Evolutionary conservation across 2,888 invertebrate genomes (phyloP).

Genomic region (Acanthosepion esculentum): DNA sequence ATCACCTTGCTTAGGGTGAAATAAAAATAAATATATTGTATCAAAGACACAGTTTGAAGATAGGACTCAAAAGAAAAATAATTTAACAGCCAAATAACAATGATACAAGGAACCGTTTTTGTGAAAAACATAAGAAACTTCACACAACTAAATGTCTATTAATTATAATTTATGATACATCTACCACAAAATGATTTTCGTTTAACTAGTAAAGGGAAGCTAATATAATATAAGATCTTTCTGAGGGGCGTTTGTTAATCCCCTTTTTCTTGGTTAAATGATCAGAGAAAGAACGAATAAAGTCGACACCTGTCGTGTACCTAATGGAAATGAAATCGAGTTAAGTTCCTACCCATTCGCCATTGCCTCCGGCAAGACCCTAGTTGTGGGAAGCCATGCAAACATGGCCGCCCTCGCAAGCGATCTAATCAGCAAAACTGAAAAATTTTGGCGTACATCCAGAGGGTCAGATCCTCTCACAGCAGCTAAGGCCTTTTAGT

Average conservation of each 20-base stretch:
- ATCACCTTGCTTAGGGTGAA: too few relatives aligned
- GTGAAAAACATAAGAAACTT: not conserved
- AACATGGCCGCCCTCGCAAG: not conserved
- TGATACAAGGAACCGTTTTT: too few relatives aligned
- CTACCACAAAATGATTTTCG: not conserved
- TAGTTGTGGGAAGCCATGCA: slow-evolving; percentile 17
- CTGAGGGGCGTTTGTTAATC: too few relatives aligned
- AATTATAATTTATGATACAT: not conserved
- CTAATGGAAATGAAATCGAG: slow-evolving; percentile 10
- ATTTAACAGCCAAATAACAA: too few relatives aligned
- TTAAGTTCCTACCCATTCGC: not conserved
- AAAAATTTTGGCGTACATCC: not conserved
- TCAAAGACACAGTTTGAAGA: too few relatives aligned
- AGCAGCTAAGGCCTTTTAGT: slow-evolving; percentile 18
- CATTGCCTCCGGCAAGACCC: not conserved
- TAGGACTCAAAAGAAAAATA: too few relatives aligned
- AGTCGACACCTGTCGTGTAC: slow-evolving; percentile 13
- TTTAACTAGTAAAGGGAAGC: not conserved
- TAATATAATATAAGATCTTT: not conserved
- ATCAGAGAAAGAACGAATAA: not conserved
- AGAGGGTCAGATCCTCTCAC: slow-evolving; percentile 13
- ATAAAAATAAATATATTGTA: too few relatives aligned
- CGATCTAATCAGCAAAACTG: slow-evolving; percentile 33
- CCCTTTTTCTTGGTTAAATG: not conserved
- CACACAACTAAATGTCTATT: not conserved